phyloP scores from a whole-genome alignment of 2,113 vertebrate species.

The Oryzias celebensis region DNA sequence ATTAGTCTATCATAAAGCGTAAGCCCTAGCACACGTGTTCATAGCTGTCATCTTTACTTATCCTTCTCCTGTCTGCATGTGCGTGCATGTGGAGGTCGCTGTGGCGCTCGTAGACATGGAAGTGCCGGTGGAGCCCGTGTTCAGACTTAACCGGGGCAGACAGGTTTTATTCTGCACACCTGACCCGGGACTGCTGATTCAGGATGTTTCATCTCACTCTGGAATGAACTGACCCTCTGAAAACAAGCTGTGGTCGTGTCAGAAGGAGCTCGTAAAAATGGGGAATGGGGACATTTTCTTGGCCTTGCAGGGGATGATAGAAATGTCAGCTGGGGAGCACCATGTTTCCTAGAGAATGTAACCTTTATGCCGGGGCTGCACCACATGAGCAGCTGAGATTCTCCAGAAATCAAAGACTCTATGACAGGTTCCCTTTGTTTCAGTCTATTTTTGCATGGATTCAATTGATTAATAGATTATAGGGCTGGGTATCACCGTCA shows the following conservation, averaged over 20 bases:
- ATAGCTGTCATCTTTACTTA: constrained; percentile 73
- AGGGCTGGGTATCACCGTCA: too few relatives aligned
- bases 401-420: neutral
- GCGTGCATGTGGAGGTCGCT: constrained; percentile 57
- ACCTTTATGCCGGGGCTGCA: constrained; percentile 29
- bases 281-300: constrained; percentile 48
- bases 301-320: constrained; percentile 20
- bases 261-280: constrained; percentile 34
- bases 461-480: too few relatives aligned
- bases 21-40: constrained; percentile 47
- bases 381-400: neutral
- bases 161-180: neutral
- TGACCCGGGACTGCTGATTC: constrained; percentile 26
- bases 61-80: constrained; percentile 37
- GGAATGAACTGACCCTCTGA: constrained; percentile 15
- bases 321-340: constrained; percentile 48
- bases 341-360: constrained; percentile 16
- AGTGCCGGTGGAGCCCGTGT: constrained; percentile 42
- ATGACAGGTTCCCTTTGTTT: constrained; percentile 2
- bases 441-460: neutral
- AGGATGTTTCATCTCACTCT: constrained; percentile 2
- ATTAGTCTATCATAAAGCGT: constrained; percentile 40
- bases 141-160: constrained; percentile 34
- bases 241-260: constrained; percentile 11
- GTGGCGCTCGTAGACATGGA: constrained; percentile 47